A percentile compares a stretch with the other conserved stretches of the same genome.
These are phyloP conservation scores for Sebastiscus albofasciatus DNA, from an alignment of 2,797 vertebrate genomes.

Conservation along the genomic window DNA sequence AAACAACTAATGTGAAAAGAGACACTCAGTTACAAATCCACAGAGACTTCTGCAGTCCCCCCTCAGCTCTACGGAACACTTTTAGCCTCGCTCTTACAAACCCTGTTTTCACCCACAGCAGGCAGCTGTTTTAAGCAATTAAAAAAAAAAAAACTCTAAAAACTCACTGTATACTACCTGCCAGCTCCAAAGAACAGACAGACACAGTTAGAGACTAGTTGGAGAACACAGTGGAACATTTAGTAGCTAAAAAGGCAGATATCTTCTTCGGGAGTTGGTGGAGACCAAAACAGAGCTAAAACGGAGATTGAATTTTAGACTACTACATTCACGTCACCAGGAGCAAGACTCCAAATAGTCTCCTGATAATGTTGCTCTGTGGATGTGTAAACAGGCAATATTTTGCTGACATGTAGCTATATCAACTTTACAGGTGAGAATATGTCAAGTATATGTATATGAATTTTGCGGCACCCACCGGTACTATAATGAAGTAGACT, in stretches of 20 bases:
- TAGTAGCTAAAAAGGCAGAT: not conserved
- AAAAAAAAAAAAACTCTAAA: no score
- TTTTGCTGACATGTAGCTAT: not conserved
- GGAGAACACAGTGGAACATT: not conserved
- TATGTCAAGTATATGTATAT: not conserved
- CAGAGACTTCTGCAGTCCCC: no score
- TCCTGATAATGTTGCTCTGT: not conserved
- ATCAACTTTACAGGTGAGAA: not conserved
- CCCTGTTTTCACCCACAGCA: no score
- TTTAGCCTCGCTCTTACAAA: no score
- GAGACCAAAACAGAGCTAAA: not conserved
- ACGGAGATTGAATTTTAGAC: not conserved
- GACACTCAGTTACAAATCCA: no score
- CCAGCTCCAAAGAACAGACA: not conserved
- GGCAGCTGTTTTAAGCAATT: no score
- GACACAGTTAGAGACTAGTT: not conserved
- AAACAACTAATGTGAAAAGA: no score
- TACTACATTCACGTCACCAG: not conserved
- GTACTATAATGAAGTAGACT: not conserved
- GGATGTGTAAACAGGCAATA: not conserved
- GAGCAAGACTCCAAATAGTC: not conserved
- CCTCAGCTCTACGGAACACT: no score
- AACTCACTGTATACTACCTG: not conserved
- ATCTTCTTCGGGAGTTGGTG: not conserved
- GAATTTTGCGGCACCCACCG: not conserved